Evolutionary conservation across 2,888 invertebrate genomes (phyloP).

Genomic region (Melinaea marsaeus): DNA sequence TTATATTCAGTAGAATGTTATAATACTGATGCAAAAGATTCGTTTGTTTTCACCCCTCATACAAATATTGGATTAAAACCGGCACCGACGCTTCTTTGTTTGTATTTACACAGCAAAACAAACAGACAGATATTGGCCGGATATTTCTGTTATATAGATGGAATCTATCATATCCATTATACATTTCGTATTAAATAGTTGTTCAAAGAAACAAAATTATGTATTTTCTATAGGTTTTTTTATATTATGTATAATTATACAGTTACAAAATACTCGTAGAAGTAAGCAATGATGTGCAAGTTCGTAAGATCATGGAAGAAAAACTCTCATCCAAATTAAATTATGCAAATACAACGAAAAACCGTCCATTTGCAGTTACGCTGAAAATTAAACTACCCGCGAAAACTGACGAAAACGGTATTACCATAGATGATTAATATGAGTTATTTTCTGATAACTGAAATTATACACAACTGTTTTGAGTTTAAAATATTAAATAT

Average conservation of each 20-base stretch:
- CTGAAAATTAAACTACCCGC: conserved; percentile 33
- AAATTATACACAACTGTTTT: no score
- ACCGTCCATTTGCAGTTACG: conserved; percentile 32
- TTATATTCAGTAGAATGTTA: no score
- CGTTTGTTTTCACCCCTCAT: conserved; percentile 21
- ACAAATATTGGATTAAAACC: conserved; percentile 34
- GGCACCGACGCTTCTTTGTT: conserved; percentile 26
- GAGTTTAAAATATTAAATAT: no score
- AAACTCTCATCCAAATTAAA: conserved; percentile 35
- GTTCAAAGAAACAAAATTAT: no score
- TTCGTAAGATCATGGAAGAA: conserved; percentile 13
- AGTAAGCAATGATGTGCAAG: background rate
- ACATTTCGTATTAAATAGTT: no score
- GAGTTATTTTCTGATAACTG: no score
- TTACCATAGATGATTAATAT: no score
- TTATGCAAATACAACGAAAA: conserved; percentile 41
- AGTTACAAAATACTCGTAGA: no score
- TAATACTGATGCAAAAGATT: conserved; percentile 14
- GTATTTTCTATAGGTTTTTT: no score
- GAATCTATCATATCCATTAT: no score
- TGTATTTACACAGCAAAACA: conserved; percentile 36
- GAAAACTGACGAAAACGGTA: conserved; percentile 4
- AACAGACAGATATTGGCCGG: conserved; percentile 37
- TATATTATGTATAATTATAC: no score
- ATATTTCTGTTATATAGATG: background rate